A percentile compares a stretch with the other conserved stretches of the same genome.
Conservation (phyloP, 2,113 vertebrate genomes). For the Aegithalos caudatus region DNA sequence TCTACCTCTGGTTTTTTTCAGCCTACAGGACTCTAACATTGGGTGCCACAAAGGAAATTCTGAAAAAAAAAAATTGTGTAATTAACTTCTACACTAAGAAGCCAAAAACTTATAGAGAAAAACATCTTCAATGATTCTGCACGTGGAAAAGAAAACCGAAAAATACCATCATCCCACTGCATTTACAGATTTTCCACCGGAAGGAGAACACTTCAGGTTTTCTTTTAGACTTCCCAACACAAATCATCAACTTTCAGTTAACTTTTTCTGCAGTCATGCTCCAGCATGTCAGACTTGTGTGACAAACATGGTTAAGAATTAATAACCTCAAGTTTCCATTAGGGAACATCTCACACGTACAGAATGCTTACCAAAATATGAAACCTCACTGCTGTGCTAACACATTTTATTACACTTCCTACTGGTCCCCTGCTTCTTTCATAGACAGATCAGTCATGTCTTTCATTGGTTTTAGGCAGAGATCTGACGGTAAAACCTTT, state of each 20-base stretch:
- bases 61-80: neutral
- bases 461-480: neutral
- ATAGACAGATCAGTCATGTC: neutral
- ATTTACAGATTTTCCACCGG: neutral
- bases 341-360: neutral
- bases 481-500: neutral
- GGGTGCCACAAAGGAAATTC: neutral
- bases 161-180: neutral
- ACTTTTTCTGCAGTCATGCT: neutral
- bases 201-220: neutral
- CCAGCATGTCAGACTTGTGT: neutral
- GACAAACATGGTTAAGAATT: neutral
- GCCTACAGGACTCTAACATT: neutral
- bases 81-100: neutral
- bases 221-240: neutral
- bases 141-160: neutral
- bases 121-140: neutral
- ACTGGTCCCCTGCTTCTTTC: neutral
- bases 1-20: neutral
- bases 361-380: neutral
- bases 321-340: neutral
- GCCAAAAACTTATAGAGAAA: neutral
- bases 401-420: neutral
- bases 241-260: neutral
- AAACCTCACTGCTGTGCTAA: neutral